Percentiles rank a stretch among this genome's conserved stretches.
These are phyloP conservation scores for Hydraecia micacea DNA, from an alignment of 2,888 invertebrate genomes.

Conservation along the genomic window DNA sequence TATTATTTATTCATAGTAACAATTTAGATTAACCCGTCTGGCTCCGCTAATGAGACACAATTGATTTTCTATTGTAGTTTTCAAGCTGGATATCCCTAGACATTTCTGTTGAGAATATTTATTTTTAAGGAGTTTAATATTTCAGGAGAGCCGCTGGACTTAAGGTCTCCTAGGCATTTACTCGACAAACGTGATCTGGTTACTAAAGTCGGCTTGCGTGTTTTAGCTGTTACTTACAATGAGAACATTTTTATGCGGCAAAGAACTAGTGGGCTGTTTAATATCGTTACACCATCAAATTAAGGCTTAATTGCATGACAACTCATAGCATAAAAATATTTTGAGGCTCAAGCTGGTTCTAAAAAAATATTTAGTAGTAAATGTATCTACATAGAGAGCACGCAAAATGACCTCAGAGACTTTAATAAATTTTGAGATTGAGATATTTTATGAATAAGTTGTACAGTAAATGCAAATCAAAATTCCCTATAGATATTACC, in stretches of 20 bases:
- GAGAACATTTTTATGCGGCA: conserved; percentile 29
- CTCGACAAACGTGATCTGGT: conserved; percentile 47
- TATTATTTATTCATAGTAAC: background rate
- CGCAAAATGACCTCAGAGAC: background rate
- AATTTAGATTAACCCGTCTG: background rate
- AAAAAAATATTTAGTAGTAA: background rate
- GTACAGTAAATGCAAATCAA: background rate
- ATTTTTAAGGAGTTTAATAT: conserved; percentile 48
- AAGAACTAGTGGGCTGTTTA: conserved; percentile 23
- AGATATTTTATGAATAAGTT: background rate
- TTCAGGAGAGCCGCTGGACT: conserved; percentile 43
- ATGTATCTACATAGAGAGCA: background rate
- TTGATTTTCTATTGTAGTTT: background rate
- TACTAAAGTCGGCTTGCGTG: conserved; percentile 40
- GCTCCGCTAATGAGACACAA: too few species aligned
- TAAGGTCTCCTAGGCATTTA: conserved; percentile 47
- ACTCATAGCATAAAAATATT: conserved; percentile 2
- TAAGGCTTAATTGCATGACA: background rate
- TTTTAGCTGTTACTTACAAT: conserved; percentile 26
- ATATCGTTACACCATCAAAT: conserved; percentile 1
- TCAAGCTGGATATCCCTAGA: conserved; percentile 6
- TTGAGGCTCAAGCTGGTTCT: too few species aligned
- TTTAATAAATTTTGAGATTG: background rate
- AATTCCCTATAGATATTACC: too few species aligned
- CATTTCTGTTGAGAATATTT: conserved; percentile 34